Evolutionary conservation across 1,140 invertebrate genomes (phyloP), one percentile per base, ranked within the genome.

Genomic region (Trichonephila clavata): DNA sequence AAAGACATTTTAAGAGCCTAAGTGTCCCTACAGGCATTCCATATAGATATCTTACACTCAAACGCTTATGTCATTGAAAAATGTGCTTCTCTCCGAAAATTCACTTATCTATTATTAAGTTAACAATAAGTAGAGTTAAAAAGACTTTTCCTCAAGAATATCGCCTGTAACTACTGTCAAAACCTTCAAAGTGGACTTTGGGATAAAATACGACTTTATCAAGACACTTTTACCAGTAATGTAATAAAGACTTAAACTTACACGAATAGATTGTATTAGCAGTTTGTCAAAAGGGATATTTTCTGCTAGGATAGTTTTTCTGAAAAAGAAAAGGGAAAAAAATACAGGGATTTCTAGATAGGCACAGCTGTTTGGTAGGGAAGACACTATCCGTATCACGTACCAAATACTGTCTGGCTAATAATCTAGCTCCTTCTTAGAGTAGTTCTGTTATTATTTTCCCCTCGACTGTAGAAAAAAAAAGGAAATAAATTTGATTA

Each of bases 231-330:
- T 86, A 63, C 84, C 57, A 63, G 27, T 86, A 86, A 86, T 63
- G 57, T 63, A 86, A 86, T 86, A 86, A 86, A 63, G 27, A 10
- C 24, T 86, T 32, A 43, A 86, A 63, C 57, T 63, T 63, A 61
- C 60, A 39, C 60, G 39, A 27, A 63, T 63, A 32, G 59, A 86
- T 86, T 86, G 84, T 32, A 63, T 63, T 86, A 86, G 84, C 32
- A 86, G 84, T 86, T 86, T 86, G 60, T 63, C 84, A 86, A 86
- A 63, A 57, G 27, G 84, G 84, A 86, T 86, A 86, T 61, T 86
- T 86, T 86, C 39, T 16, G 21, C 20, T 13, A 77, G 43, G 87
- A 90, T 65, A 89, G 32, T 13, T 87, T 93, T 24, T 90, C 32
- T 27, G 14, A 18, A 80, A 86, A 86, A 32, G 81, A 86, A 39